A percentile compares a stretch with the other conserved stretches of the same genome.
Evolutionary conservation across 2,888 invertebrate species (phyloP).

Genomic region (Habroteleia sp.): DNA sequence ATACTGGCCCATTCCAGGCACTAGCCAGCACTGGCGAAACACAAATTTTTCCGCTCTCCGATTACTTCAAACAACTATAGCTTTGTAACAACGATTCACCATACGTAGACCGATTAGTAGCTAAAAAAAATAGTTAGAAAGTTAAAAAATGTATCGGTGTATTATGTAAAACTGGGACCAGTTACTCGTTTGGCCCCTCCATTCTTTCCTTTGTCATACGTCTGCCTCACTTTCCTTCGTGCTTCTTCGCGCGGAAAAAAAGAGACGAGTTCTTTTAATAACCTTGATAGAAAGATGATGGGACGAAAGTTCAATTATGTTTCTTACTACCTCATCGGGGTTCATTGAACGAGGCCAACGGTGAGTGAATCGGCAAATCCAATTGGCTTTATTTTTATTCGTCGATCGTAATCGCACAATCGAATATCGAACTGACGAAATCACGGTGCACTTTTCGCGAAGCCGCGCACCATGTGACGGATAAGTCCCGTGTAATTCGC

Average conservation of each 20-base stretch:
- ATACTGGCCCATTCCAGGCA: too few species aligned
- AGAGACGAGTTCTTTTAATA: constrained; percentile 42
- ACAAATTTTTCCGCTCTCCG: too few species aligned
- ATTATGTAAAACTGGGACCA: too few species aligned
- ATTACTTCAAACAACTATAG: too few species aligned
- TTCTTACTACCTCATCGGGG: constrained; percentile 65
- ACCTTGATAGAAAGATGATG: constrained; percentile 48
- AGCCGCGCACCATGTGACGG: not conserved
- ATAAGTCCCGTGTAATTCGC: not conserved
- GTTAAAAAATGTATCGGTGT: too few species aligned
- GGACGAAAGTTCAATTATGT: constrained; percentile 71
- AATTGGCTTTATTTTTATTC: constrained; percentile 33
- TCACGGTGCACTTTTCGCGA: not conserved
- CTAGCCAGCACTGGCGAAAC: too few species aligned
- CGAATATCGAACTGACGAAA: constrained; percentile 3
- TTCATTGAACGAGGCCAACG: constrained; percentile 74
- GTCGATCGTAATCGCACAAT: constrained; percentile 11
- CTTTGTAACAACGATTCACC: too few species aligned
- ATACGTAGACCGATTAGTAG: too few species aligned
- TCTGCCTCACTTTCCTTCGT: constrained; percentile 41
- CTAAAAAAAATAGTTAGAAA: too few species aligned
- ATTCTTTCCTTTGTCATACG: too few species aligned
- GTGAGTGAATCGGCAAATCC: constrained; percentile 68
- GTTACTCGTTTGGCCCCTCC: too few species aligned
- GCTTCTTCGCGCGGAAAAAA: constrained; percentile 53